These are phyloP conservation scores for Macrotrachela quadricornifera DNA, from an alignment of 1,140 invertebrate species.

Conservation along the genomic window DNA sequence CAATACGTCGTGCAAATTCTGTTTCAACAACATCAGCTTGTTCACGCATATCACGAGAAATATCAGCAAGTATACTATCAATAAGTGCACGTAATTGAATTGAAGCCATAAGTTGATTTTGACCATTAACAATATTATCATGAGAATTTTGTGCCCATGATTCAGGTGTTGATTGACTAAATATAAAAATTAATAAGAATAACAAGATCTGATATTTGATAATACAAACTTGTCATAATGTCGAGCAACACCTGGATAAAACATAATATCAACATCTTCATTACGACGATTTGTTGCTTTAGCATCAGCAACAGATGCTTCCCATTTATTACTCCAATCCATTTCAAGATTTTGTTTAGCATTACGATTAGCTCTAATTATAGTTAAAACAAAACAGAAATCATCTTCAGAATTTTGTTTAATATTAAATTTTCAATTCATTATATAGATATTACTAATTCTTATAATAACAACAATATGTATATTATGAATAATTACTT, in stretches of 20 bases:
- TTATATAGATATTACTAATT: no score
- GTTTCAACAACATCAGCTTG: conserved; percentile 28
- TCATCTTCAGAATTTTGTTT: no score
- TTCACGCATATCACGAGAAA: conserved; percentile 30
- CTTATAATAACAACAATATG: no score
- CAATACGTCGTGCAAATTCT: conserved; percentile 22
- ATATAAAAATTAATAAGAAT: not conserved
- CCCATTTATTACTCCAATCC: conserved; percentile 67
- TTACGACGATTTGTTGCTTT: conserved; percentile 21
- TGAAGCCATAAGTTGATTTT: conserved; percentile 30
- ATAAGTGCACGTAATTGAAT: conserved; percentile 27
- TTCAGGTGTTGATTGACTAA: conserved; percentile 30
- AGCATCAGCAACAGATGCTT: conserved; percentile 50
- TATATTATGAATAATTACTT: not conserved
- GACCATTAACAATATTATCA: conserved; percentile 28
- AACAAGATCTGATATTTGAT: not conserved
- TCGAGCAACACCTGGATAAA: conserved; percentile 27
- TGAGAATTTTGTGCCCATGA: conserved; percentile 32
- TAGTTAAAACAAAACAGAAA: not conserved
- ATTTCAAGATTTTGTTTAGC: conserved; percentile 54
- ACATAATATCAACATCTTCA: conserved; percentile 29
- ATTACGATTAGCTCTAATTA: conserved; percentile 41
- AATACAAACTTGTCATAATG: conserved; percentile 28
- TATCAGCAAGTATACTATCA: conserved; percentile 28
- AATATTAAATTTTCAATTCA: conserved; percentile 11